Base-by-base conservation (phyloP, 1,140 invertebrate genomes). In the Lysiphlebus fabarum region DNA sequence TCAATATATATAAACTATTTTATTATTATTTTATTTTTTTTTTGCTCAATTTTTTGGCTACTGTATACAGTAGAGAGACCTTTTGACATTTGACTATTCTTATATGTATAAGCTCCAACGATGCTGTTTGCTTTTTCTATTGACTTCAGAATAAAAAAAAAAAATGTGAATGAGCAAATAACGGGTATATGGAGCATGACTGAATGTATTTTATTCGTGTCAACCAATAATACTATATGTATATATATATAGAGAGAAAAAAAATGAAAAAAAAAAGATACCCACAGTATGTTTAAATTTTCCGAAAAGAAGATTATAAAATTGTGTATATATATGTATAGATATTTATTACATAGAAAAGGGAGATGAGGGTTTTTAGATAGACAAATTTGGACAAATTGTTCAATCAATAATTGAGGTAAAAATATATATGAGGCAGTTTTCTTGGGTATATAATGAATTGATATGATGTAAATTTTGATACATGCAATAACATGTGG, bases 401-500 rank as follows among this genome's bases (percentile, higher is more conserved):
- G 47, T 7, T 9, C 4, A 26, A 26, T 33, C 7, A 49, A n/a
- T n/a, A n/a, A 34, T 10, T 11, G 42, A 43, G 10, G 42, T 12
- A 43, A n/a, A n/a, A 12, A 43, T 8, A 4, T 8, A 43, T 8
- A 4, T 8, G 3, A 47, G 45, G 14, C n/a, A 26, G 17, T 26
- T 26, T 26, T 26, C 17, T 26, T 26, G 17, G 58, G 61, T 65
- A 63, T 67, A 63, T 67, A 70, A 67, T 65, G 61, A 67, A 67
- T 69, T 67, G 65, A 68, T 69, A 70, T 34, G 66, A 64, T 67
- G 65, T 63, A 67, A 70, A 59, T 38, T 65, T 72, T 72, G 71
- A 72, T 59, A 65, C 61, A 53, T 62, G 72, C 68, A 71, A 74
- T 72, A 74, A 74, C 65, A 57, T 61, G 55, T 61, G 63, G 63